Evolutionary conservation across 2,113 vertebrate species (phyloP), one percentile per base, ranked within the genome.

Genomic region (Dolichallabes microphthalmus): DNA sequence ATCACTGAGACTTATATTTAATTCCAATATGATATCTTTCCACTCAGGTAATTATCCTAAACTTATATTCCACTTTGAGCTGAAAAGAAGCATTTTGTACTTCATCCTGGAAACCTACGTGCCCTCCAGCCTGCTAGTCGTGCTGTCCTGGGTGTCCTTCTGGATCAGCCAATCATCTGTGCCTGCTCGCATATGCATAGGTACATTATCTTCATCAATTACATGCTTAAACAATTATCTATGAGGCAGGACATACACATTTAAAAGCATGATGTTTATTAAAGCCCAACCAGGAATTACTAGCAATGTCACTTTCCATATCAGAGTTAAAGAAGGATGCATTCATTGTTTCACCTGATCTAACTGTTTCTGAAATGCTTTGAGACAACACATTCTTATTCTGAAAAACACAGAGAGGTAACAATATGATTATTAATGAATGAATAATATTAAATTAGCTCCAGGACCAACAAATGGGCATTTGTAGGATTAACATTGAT

Each of bases 131-230:
- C 93, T 97, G 32, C 92, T 97, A 55, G 97, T 98, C 13, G 96
- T 96, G 11, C 95, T 97, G 63, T 98, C 96, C 12, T 97, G 96
- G 97, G 96, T 97, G 9, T 98, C 97, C 0, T 97, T 98, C 91
- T 97, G 97, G 97, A 98, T 97, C 88, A 97, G 96, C n/a, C 93
- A 97, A 69, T 96, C 96, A 19, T 98, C 96, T 0, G 97, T 98
- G 86, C 97, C 96, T 69, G 96, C 96, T 74, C 95, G 96, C 79
- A 96, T 98, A 87, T 97, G 96, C 89, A 97, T 97, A 91, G 96
- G 96, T 98, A 94, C 30, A 4, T 71, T 53, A 35, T 60, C 25
- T 58, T 13, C n/a, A 82, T 52, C 52, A 52, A 58, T 64, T 19
- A 22, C 66, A 53, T 53, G 19, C 64, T 32, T 61, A 11, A 58